Conservation (phyloP, 2,888 invertebrate species). For the Vanessa cardui region DNA sequence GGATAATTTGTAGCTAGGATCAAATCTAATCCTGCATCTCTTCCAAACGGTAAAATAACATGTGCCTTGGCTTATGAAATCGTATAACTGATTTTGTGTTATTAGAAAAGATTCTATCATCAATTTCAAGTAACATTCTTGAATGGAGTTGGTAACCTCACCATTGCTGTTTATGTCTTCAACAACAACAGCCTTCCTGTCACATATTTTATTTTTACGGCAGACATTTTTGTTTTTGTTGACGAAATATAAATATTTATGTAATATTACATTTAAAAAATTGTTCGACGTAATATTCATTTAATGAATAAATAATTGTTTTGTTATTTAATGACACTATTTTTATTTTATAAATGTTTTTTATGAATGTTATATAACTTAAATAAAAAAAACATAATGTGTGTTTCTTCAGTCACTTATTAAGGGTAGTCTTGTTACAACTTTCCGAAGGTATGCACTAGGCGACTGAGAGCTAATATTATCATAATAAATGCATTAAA, state of each 20-base stretch:
- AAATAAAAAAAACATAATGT: conserved; percentile 26
- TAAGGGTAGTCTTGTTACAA: conserved; percentile 73
- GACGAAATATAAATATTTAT: neutral
- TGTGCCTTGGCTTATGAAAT: conserved; percentile 80
- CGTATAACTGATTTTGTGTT: conserved; percentile 71
- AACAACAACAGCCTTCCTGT: too few relatives aligned
- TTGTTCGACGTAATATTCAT: neutral
- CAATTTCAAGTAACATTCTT: conserved; percentile 38
- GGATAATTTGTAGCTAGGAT: conserved; percentile 82
- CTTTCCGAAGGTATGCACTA: conserved; percentile 83
- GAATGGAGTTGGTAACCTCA: conserved; percentile 50
- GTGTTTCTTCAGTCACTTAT: conserved; percentile 41
- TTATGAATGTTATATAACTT: too few relatives aligned
- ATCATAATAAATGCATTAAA: conserved; percentile 82
- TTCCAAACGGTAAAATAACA: conserved; percentile 75
- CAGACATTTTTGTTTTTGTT: neutral
- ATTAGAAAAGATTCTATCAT: conserved; percentile 57
- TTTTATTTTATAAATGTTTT: too few relatives aligned
- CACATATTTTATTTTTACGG: neutral
- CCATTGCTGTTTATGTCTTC: conserved; percentile 50
- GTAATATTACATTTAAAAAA: neutral
- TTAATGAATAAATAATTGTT: neutral
- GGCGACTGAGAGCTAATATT: conserved; percentile 83
- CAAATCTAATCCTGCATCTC: conserved; percentile 79
- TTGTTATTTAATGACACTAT: neutral